Evolutionary conservation across 2,113 vertebrate species (phyloP).

Genomic region (Cyprinodon brontotheroides): DNA sequence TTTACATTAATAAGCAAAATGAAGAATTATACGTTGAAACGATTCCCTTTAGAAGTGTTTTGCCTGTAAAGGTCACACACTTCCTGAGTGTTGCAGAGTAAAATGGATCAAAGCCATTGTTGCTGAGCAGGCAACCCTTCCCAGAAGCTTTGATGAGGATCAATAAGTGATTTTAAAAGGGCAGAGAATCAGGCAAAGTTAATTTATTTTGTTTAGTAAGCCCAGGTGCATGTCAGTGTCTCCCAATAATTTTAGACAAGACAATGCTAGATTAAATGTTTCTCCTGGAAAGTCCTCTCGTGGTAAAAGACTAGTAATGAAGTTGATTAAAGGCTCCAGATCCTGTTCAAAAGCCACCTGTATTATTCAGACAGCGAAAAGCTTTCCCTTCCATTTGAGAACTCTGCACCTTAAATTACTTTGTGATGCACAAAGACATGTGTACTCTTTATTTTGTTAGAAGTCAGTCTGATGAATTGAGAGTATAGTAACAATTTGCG

Average conservation of each 20-base stretch:
- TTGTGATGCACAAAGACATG: slow-evolving; percentile 6
- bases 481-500: slow-evolving; percentile 45
- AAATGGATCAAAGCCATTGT: neutral
- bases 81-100: neutral
- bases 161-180: slow-evolving; percentile 18
- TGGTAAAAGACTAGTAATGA: slow-evolving; percentile 64
- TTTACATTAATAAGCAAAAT: neutral
- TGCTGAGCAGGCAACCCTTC: neutral
- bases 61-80: neutral
- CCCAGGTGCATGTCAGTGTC: slow-evolving; percentile 8
- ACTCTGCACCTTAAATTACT: slow-evolving; percentile 31
- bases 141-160: slow-evolving; percentile 35
- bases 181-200: slow-evolving; percentile 9
- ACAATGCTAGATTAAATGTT: slow-evolving; percentile 61
- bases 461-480: slow-evolving; percentile 33
- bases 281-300: slow-evolving; percentile 44
- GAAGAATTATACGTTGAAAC: neutral
- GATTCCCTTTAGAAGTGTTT: neutral
- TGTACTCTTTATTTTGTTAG: slow-evolving; percentile 10
- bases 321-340: slow-evolving; percentile 59
- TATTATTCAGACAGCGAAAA: slow-evolving; percentile 48
- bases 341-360: slow-evolving; percentile 60
- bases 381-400: slow-evolving; percentile 33
- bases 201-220: slow-evolving; percentile 19
- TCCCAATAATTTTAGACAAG: slow-evolving; percentile 27